These are phyloP conservation scores for Macrotis lagotis DNA, from an alignment of 2,113 vertebrate genomes.

Conservation along the genomic window DNA sequence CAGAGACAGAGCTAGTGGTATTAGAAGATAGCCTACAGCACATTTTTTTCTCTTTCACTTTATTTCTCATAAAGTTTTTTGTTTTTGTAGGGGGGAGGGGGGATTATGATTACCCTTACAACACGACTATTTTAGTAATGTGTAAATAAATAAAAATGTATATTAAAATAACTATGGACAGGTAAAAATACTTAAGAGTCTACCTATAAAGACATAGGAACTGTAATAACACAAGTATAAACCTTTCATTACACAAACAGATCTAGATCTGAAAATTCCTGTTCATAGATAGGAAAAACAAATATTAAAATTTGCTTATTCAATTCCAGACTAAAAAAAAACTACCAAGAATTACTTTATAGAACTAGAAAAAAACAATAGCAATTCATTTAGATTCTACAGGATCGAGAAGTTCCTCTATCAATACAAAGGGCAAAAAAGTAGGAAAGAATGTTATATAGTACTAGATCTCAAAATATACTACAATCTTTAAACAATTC, in stretches of 20 bases:
- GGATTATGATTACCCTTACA: too few species aligned
- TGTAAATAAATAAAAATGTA: too few species aligned
- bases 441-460: not conserved
- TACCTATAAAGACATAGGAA: not conserved
- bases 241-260: not conserved
- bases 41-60: too few species aligned
- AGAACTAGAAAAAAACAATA: not conserved
- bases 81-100: too few species aligned
- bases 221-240: not conserved
- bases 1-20: too few species aligned
- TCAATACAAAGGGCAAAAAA: not conserved
- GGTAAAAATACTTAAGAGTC: not conserved
- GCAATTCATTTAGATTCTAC: too few species aligned
- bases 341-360: not conserved
- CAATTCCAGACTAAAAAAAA: not conserved
- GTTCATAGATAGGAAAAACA: not conserved
- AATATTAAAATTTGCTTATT: not conserved
- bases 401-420: not conserved
- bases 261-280: not conserved
- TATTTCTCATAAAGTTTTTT: too few species aligned
- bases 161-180: not conserved
- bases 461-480: too few species aligned
- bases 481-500: too few species aligned
- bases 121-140: too few species aligned
- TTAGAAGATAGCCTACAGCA: too few species aligned